These are phyloP conservation scores for Polyommatus iphigenia DNA, from an alignment of 2,888 invertebrate species.

Conservation along the genomic window DNA sequence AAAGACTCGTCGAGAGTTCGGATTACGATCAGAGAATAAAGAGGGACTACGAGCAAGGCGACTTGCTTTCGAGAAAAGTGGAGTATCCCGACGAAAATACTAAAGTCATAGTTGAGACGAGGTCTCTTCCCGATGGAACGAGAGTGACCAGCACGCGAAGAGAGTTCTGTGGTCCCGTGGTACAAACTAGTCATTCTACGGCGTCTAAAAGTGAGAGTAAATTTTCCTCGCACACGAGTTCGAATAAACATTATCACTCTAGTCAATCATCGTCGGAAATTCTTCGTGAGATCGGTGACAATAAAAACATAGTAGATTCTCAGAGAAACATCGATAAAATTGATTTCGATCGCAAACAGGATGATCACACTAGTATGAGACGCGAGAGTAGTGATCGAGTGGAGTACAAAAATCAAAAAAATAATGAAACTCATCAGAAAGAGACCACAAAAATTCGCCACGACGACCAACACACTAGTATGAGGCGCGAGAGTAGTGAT, in stretches of 20 bases:
- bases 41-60: constrained; percentile 60
- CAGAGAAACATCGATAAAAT: constrained; percentile 62
- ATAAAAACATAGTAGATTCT: constrained; percentile 60
- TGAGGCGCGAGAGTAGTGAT: constrained; percentile 22
- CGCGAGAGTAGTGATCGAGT: constrained; percentile 25
- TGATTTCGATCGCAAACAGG: constrained; percentile 46
- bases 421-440: constrained; percentile 38
- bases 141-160: constrained; percentile 84
- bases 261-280: constrained; percentile 55
- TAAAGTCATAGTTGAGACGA: constrained; percentile 83
- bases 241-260: constrained; percentile 53
- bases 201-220: constrained; percentile 58
- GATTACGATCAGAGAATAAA: constrained; percentile 52
- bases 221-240: constrained; percentile 51
- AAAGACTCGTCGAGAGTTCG: constrained; percentile 48
- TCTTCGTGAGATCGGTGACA: constrained; percentile 50
- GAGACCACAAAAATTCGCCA: constrained; percentile 45
- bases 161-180: constrained; percentile 76
- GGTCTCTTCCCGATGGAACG: constrained; percentile 83
- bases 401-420: constrained; percentile 24
- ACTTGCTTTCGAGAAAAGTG: constrained; percentile 78
- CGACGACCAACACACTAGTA: constrained; percentile 38
- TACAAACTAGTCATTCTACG: constrained; percentile 58
- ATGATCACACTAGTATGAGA: background rate
- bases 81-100: constrained; percentile 84